A percentile compares a stretch with the other conserved stretches of the same genome.
Conservation (phyloP, 1,140 invertebrate genomes). For the Xylocopa sonorina region DNA sequence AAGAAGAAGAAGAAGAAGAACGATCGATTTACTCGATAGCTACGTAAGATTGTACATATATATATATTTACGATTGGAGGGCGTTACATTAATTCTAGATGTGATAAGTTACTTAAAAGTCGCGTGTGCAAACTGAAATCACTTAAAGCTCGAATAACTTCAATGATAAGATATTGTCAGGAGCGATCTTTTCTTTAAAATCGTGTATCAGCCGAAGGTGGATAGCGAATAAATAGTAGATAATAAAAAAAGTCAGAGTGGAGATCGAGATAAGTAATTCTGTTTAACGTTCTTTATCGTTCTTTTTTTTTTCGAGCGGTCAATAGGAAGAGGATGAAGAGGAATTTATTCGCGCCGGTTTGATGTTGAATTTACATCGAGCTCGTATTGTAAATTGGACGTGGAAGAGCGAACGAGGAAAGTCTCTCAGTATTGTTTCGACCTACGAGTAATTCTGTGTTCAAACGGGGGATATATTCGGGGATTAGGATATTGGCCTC, state of each 20-base stretch:
- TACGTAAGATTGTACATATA: conserved; percentile 36
- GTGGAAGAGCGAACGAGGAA: neutral
- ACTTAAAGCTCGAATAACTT: neutral
- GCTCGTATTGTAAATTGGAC: conserved; percentile 1
- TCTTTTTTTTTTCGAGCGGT: neutral
- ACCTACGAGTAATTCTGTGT: conserved; percentile 8
- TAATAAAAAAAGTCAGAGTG: neutral
- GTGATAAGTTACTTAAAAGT: conserved; percentile 9
- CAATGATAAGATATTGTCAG: neutral
- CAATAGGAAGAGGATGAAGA: neutral
- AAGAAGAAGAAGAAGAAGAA: too few species aligned
- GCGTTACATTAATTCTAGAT: conserved; percentile 5
- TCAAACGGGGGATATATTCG: neutral
- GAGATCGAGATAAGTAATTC: neutral
- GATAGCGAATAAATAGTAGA: neutral
- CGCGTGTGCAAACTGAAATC: neutral
- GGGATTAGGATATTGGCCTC: neutral
- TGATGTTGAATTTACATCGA: neutral
- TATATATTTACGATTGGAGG: conserved; percentile 19
- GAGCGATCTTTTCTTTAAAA: neutral
- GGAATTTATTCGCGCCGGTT: neutral
- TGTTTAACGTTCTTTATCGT: neutral
- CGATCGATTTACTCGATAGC: neutral
- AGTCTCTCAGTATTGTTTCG: neutral
- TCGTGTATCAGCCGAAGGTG: neutral